phyloP scores from a whole-genome alignment of 1,140 invertebrate genomes.

The Andrena cerasifolii region DNA sequence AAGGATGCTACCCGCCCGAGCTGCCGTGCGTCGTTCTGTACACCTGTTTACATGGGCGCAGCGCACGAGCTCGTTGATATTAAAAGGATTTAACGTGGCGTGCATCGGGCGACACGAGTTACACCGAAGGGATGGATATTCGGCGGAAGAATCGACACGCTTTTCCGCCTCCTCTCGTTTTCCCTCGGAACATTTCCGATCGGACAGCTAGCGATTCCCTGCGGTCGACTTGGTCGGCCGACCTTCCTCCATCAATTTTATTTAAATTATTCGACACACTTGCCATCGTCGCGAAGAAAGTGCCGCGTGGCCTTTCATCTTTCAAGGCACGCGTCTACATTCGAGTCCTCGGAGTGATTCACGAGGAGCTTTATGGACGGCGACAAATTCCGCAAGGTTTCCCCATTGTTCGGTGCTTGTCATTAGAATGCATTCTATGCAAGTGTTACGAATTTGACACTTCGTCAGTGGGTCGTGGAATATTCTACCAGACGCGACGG shows the following conservation, averaged over 20 bases:
- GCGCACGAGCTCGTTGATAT: slow-evolving; percentile 19
- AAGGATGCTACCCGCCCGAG: slow-evolving; percentile 25
- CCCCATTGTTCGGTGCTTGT: slow-evolving; percentile 33
- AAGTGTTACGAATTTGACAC: background rate
- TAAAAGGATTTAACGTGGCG: slow-evolving; percentile 37
- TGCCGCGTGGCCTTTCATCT: slow-evolving; percentile 30
- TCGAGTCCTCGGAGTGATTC: slow-evolving; percentile 31
- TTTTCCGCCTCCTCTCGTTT: background rate
- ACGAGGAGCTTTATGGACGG: slow-evolving; percentile 35
- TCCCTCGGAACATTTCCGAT: background rate
- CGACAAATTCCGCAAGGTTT: slow-evolving; percentile 39
- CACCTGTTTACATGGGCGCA: slow-evolving; percentile 36
- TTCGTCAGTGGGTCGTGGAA: too few species aligned
- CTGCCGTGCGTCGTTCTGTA: slow-evolving; percentile 37
- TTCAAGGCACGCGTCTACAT: slow-evolving; percentile 35
- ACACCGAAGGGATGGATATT: slow-evolving; percentile 1
- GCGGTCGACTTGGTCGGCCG: background rate
- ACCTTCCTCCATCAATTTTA: background rate
- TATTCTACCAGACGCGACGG: too few species aligned
- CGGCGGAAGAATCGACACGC: background rate
- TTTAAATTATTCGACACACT: slow-evolving; percentile 9
- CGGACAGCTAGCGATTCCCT: background rate
- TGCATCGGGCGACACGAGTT: slow-evolving; percentile 14
- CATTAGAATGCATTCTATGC: slow-evolving; percentile 29
- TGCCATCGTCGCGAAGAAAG: slow-evolving; percentile 8